These are phyloP conservation scores for Channa argus DNA, from an alignment of 2,113 vertebrate genomes.

Conservation along the genomic window DNA sequence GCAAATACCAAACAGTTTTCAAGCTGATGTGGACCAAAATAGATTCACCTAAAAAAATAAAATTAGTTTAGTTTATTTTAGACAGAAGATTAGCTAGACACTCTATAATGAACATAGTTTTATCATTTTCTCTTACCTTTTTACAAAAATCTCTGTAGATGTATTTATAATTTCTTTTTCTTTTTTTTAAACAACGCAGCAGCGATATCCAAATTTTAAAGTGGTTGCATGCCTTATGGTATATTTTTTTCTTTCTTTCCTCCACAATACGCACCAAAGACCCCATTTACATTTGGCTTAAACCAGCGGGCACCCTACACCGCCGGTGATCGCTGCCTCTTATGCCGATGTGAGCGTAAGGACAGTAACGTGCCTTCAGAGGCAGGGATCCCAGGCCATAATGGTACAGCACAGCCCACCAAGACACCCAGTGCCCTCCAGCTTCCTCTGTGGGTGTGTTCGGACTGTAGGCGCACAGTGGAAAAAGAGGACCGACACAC, in stretches of 20 bases:
- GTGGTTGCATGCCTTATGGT: too few relatives aligned
- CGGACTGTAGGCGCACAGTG: conserved; percentile 93
- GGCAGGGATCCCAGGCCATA: conserved; percentile 84
- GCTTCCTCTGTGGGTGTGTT: conserved; percentile 96
- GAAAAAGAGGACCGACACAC: conserved; percentile 92
- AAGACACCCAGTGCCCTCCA: conserved; percentile 90
- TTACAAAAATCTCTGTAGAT: too few relatives aligned
- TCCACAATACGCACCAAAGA: conserved; percentile 74
- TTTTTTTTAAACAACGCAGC: neutral
- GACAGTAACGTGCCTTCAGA: conserved; percentile 86
- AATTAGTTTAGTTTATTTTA: neutral
- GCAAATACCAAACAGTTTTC: neutral
- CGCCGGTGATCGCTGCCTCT: conserved; percentile 92
- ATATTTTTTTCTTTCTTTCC: neutral
- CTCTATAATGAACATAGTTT: neutral
- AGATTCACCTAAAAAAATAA: neutral
- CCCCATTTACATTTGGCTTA: conserved; percentile 96
- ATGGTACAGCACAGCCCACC: conserved; percentile 86
- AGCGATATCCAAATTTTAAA: neutral
- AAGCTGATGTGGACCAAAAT: neutral
- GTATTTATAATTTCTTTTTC: too few relatives aligned
- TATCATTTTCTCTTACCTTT: too few relatives aligned
- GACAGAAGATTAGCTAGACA: too few relatives aligned
- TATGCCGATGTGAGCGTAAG: conserved; percentile 95
- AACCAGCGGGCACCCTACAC: conserved; percentile 94